Evolutionary conservation across 2,888 invertebrate species (phyloP).

Genomic region (Bellardia bayeri): DNA sequence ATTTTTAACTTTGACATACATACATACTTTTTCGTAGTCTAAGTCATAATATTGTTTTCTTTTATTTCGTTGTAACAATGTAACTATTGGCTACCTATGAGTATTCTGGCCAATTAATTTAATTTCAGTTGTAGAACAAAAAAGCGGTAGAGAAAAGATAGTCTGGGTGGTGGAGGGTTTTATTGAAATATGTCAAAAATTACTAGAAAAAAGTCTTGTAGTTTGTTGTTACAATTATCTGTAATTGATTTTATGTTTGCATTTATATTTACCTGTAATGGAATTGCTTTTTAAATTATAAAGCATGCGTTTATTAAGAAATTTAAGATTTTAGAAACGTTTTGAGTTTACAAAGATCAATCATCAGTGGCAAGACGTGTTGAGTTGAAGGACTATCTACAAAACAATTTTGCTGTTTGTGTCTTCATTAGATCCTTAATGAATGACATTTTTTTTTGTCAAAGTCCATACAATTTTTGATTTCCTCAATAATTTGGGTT

Average conservation of each 20-base stretch:
- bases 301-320: neutral
- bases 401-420: too few relatives aligned
- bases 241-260: slow-evolving; percentile 51
- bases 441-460: too few relatives aligned
- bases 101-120: slow-evolving; percentile 52
- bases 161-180: neutral
- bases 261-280: neutral
- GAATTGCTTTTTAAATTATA: neutral
- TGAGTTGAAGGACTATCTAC: too few relatives aligned
- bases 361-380: too few relatives aligned
- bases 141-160: neutral
- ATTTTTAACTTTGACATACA: neutral
- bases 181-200: neutral
- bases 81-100: neutral
- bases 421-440: too few relatives aligned
- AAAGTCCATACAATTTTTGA: too few relatives aligned
- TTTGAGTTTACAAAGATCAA: too few relatives aligned
- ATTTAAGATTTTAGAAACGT: too few relatives aligned
- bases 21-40: slow-evolving; percentile 13
- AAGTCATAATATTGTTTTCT: neutral
- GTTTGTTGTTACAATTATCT: slow-evolving; percentile 43
- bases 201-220: slow-evolving; percentile 4
- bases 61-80: neutral
- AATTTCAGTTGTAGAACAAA: slow-evolving; percentile 28
- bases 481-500: too few relatives aligned